Evolutionary conservation across 1,140 invertebrate genomes (phyloP), one percentile per base, ranked within the genome.

Genomic region (Tyrophagus putrescentiae): DNA sequence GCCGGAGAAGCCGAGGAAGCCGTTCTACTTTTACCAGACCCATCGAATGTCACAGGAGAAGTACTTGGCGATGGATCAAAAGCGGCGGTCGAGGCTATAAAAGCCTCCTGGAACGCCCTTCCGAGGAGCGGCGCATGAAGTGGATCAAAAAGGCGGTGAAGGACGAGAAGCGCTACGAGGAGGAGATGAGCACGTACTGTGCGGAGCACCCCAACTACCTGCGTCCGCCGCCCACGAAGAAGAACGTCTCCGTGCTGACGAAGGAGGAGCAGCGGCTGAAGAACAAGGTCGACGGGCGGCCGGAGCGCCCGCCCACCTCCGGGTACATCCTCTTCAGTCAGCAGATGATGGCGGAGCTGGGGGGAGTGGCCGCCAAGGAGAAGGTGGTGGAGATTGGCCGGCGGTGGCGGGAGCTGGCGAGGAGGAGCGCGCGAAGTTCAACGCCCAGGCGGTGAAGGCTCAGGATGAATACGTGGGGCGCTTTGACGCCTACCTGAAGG

Each of bases 311-410:
- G 27, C 68, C 68, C 9, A 67, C 64, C 39, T 76, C 75, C 21
- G 76, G 75, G 9, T 77, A 78, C 65, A 71, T 71, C 57, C 63
- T 77, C n/a, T 78, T 74, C 66, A 72, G 73, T 21, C 69, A 72
- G 33, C 67, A 71, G 23, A 72, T 75, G 68, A 62, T 77, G 5
- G 68, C 68, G 62, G 69, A 73, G 65, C 67, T 75, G 9, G 72
- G 72, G 65, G 62, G 69, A 31, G 63, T 74, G 44, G 68, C 71
- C 34, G 68, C 70, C n/a, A 77, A 74, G 67, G 72, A 76, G 54
- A 70, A 76, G 48, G 73, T 78, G 72, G 66, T 67, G 29, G 70
- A 72, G 60, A 73, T 77, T 44, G 74, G 76, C 0, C 66, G 67
- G 53, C 65, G 71, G 34, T 78, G 77, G 77, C 77, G 75, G 64